phyloP scores from a whole-genome alignment of 2,888 invertebrate species.

The Auanema freiburgensis region DNA sequence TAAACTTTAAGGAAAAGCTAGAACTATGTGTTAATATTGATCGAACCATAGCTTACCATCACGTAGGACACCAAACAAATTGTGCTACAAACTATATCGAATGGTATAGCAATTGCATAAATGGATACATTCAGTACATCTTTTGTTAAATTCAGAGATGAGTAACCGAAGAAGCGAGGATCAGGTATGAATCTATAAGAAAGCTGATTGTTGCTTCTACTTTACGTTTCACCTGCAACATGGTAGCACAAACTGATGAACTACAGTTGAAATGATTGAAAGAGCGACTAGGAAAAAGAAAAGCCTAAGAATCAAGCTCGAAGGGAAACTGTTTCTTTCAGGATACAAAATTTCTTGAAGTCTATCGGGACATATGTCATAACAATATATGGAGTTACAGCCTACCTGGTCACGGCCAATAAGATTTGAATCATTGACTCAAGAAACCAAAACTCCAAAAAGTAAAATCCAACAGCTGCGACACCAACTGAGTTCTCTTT shows the following conservation, averaged over 20 bases:
- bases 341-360: slow-evolving; percentile 17
- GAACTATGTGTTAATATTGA: too few species aligned
- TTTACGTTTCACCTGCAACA: slow-evolving; percentile 13
- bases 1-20: too few species aligned
- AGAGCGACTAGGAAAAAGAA: not conserved
- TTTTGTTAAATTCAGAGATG: slow-evolving; percentile 11
- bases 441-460: slow-evolving; percentile 14
- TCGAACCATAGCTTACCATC: not conserved
- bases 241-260: slow-evolving; percentile 14
- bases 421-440: slow-evolving; percentile 16
- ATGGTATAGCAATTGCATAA: slow-evolving; percentile 12
- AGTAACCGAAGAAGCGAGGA: slow-evolving; percentile 10
- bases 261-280: slow-evolving; percentile 4
- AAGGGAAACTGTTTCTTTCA: not conserved
- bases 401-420: slow-evolving; percentile 16
- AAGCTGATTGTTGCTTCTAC: too few species aligned
- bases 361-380: not conserved
- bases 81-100: slow-evolving; percentile 9
- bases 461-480: slow-evolving; percentile 8
- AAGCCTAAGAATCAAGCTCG: not conserved
- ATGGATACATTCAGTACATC: slow-evolving; percentile 11
- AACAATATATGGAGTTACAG: too few species aligned
- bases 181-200: slow-evolving; percentile 18
- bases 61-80: slow-evolving; percentile 14
- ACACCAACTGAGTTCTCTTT: slow-evolving; percentile 9